Percentiles rank a stretch among this genome's conserved stretches.
phyloP scores from a whole-genome alignment of 2,888 invertebrate species.

The Colostygia pectinataria region DNA sequence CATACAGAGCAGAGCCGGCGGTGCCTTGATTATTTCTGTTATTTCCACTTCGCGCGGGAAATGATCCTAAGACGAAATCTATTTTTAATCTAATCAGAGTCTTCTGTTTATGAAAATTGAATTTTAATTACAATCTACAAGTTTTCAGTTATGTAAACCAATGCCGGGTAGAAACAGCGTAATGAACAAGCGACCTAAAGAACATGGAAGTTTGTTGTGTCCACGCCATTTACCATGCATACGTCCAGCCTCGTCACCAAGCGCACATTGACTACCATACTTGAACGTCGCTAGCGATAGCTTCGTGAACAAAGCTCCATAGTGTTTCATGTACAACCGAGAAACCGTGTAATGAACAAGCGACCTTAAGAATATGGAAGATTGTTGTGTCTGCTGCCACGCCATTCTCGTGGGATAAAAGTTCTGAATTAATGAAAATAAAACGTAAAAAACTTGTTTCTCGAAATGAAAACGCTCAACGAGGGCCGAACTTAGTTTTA shows the following conservation, averaged over 20 bases:
- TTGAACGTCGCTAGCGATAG: no score
- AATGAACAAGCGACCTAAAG: no score
- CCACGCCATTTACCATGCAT: no score
- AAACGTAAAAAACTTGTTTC: slow-evolving; percentile 21
- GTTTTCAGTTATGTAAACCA: no score
- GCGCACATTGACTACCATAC: no score
- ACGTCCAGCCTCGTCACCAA: no score
- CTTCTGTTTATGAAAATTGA: slow-evolving; percentile 2
- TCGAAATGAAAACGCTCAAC: slow-evolving; percentile 18
- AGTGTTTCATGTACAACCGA: no score
- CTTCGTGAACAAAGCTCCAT: no score
- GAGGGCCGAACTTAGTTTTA: slow-evolving; percentile 25
- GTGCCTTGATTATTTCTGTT: slow-evolving; percentile 33
- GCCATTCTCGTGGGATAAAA: slow-evolving; percentile 12
- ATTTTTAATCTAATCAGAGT: slow-evolving; percentile 15
- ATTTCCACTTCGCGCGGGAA: slow-evolving; percentile 15
- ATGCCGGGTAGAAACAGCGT: no score
- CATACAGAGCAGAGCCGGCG: slow-evolving; percentile 32
- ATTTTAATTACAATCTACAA: no score
- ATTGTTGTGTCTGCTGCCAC: slow-evolving; percentile 1
- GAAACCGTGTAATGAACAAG: neutral
- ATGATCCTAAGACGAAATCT: slow-evolving; percentile 13
- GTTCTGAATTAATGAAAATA: slow-evolving; percentile 17
- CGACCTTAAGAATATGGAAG: neutral
- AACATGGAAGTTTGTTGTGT: no score